Evolutionary conservation across 2,113 vertebrate genomes (phyloP), one percentile per base, ranked within the genome.

Genomic region (Ranitomeya variabilis): DNA sequence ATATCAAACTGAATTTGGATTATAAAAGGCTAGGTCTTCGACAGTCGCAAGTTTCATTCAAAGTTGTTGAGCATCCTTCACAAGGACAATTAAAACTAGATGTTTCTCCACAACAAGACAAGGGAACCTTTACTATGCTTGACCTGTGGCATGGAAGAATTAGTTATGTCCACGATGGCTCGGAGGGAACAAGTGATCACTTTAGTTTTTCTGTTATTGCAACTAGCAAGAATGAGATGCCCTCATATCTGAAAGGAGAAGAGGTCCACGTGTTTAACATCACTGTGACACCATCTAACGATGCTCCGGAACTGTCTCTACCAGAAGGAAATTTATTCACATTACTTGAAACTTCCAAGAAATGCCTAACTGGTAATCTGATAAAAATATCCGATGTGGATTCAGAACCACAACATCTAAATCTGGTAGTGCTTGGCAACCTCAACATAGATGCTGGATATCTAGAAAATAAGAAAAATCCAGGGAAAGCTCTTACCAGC

Each of bases 121-220:
- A 95, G 82, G 94, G 94, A 90, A 94, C 90, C 6, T 99, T 99
- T 90, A 96, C 95, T 83, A 88, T 97, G 94, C 92, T 96, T 89
- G 97, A 99, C 16, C 91, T 99, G 71, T 94, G 92, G 95, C 96
- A 96, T 66, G 95, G 92, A 14, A 94, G 95, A 90, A 93, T 97
- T 52, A 94, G 96, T 66, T 99, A 98, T 60, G 90, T 97, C 90
- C 97, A 98, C 23, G 96, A 96, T 87, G 96, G 96, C 57, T 97
- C 97, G 67, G 97, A 99, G 90, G 94, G 95, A 80, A 91, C 92
- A 14, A 93, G 90, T 0, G 96, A 98, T 93, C 94, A 93, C 90
- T 98, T 99, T 86, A 95, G 93, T 90, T 97, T 97, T 92, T 96
- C 94, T 0, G 7, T 99, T 89, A 96, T 92, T 93, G 93, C 91